Base-by-base conservation (phyloP, 2,888 invertebrate species). In the Phortica okadai region DNA sequence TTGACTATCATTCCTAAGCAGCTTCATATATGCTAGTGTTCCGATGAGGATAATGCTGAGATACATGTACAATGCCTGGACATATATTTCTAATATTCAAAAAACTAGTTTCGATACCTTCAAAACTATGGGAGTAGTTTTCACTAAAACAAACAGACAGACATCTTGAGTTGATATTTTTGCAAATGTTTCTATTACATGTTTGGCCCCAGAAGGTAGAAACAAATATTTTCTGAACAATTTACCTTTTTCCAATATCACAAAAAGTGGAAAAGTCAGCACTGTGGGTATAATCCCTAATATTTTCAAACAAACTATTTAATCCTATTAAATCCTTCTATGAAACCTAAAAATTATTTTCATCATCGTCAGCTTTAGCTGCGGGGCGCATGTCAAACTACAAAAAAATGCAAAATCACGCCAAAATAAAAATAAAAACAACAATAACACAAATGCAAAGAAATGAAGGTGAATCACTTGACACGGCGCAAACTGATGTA, bases 321-420 rank as follows among this genome's bases (percentile, higher is more conserved):
- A 89, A 86, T 82, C 87, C 83, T 83, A 84, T 87, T 84, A 86
- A 83, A 87, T 88, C 84, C 84, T 86, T 89, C 83, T 84, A 79
- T 84, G 82, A 85, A 85, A 82, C 56, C 79, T 78, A 77, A 79
- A 86, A 81, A 88, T 87, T 83, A 84, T 87, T 89, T 89, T 88
- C 88, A 88, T 88, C 88, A 89, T 89, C 86, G 82, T 89, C 88
- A 85, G 89, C 83, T 85, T 88, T 83, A 83, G 83, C 89, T 84
- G 86, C 87, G 89, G 90, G 89, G 86, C 87, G 88, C 89, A 87
- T 86, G 90, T 90, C 90, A 89, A 89, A 89, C 89, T 89, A 88
- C 88, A 80, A 84, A 83, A 62, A 86, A 88, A 85, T 84, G 88
- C 88, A 85, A 83, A 85, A 83, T 88, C 88, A 88, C 83, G 85